phyloP scores from a whole-genome alignment of 2,888 invertebrate species.

The Dastarcus helophoroides region DNA sequence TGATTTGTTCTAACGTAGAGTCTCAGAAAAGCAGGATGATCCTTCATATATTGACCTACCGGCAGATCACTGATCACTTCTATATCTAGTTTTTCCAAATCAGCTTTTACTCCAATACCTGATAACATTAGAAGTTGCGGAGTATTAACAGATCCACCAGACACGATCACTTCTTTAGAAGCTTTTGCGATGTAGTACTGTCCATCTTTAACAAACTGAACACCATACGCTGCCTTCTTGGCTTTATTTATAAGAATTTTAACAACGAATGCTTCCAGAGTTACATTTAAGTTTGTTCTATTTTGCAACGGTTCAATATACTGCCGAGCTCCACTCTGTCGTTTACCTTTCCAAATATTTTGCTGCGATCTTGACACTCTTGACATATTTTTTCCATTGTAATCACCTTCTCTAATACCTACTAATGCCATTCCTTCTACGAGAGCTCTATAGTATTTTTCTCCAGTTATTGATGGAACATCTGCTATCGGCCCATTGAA shows the following conservation, averaged over 20 bases:
- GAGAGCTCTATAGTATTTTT: slow-evolving; percentile 43
- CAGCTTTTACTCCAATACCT: slow-evolving; percentile 22
- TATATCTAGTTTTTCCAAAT: slow-evolving; percentile 18
- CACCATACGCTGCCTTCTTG: slow-evolving; percentile 49
- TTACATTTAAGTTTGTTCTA: slow-evolving; percentile 61
- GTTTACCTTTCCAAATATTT: slow-evolving; percentile 61
- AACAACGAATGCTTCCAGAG: slow-evolving; percentile 62
- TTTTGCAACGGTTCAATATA: slow-evolving; percentile 62
- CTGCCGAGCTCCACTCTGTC: slow-evolving; percentile 73
- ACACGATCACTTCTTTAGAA: slow-evolving; percentile 65
- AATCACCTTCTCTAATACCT: slow-evolving; percentile 65
- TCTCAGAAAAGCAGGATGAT: slow-evolving; percentile 21
- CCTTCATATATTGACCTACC: slow-evolving; percentile 20
- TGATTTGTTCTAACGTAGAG: slow-evolving; percentile 14
- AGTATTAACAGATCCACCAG: slow-evolving; percentile 83
- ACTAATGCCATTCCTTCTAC: slow-evolving; percentile 64
- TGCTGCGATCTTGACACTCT: slow-evolving; percentile 46
- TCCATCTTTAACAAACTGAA: slow-evolving; percentile 62
- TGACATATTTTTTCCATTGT: slow-evolving; percentile 61
- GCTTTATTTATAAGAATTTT: slow-evolving; percentile 60
- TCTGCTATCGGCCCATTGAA: slow-evolving; percentile 60
- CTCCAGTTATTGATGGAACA: slow-evolving; percentile 66
- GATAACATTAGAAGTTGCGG: slow-evolving; percentile 25
- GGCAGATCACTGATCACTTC: slow-evolving; percentile 19
- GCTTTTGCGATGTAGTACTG: slow-evolving; percentile 53